phyloP scores from a whole-genome alignment of 2,888 invertebrate species.

The Harpalus rufipes region DNA sequence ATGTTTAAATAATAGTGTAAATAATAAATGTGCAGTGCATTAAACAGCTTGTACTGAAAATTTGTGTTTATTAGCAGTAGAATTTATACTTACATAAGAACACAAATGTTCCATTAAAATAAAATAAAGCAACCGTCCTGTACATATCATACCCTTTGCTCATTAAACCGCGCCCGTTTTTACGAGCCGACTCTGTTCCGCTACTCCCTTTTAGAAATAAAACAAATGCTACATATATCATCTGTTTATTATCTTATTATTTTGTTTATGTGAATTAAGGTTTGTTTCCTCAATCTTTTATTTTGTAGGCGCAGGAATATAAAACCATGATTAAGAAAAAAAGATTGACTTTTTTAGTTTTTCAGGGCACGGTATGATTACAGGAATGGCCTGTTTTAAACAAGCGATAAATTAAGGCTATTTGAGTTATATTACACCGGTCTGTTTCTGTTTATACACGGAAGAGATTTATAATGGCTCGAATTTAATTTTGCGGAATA shows the following conservation, averaged over 20 bases:
- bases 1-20: too few relatives aligned
- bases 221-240: constrained; percentile 29
- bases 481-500: constrained; percentile 45
- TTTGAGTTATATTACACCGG: constrained; percentile 32
- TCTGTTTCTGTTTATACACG: constrained; percentile 12
- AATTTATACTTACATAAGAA: neutral
- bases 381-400: constrained; percentile 26
- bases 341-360: constrained; percentile 24
- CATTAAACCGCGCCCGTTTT: constrained; percentile 22
- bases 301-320: constrained; percentile 26
- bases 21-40: too few relatives aligned
- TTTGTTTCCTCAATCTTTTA: constrained; percentile 20
- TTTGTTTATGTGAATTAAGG: constrained; percentile 41
- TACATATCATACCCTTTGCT: neutral
- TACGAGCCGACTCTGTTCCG: constrained; percentile 4
- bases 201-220: neutral
- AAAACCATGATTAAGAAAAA: constrained; percentile 32
- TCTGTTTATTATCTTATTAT: constrained; percentile 48
- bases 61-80: neutral
- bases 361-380: constrained; percentile 9
- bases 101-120: constrained; percentile 33
- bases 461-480: constrained; percentile 21
- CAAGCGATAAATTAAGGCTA: constrained; percentile 33
- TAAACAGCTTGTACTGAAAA: neutral
- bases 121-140: constrained; percentile 12